A percentile compares a stretch with the other conserved stretches of the same genome.
Conservation (phyloP, 1,140 invertebrate genomes). For the Platorchestia sp. region DNA sequence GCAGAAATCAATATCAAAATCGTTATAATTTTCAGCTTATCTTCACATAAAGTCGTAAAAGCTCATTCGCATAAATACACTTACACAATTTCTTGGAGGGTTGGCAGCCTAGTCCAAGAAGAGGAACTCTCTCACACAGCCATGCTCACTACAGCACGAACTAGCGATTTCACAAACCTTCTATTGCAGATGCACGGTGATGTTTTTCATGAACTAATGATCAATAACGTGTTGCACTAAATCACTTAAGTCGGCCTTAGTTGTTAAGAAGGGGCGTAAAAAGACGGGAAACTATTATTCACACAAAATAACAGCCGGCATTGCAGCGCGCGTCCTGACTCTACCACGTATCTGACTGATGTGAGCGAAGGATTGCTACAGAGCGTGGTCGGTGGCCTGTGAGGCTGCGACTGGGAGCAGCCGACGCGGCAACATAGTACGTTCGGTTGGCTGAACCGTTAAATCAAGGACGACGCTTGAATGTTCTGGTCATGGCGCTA, state of each 20-base stretch:
- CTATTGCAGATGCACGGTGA: not conserved
- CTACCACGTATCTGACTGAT: not conserved
- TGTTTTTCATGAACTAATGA: not conserved
- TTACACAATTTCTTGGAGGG: not conserved
- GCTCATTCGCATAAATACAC: too few species aligned
- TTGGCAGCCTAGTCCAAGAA: not conserved
- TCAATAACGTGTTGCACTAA: not conserved
- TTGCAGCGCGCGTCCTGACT: not conserved
- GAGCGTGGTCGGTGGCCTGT: not conserved
- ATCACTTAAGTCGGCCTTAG: not conserved
- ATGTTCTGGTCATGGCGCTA: not conserved
- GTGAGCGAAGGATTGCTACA: constrained; percentile 11
- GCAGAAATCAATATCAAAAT: not conserved
- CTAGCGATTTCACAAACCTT: not conserved
- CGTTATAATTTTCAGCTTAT: not conserved
- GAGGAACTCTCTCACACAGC: constrained; percentile 5
- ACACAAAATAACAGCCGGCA: not conserved
- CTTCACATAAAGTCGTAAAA: too few species aligned
- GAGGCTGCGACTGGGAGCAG: not conserved
- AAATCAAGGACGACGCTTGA: not conserved
- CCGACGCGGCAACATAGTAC: not conserved
- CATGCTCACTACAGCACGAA: not conserved
- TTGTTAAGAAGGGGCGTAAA: not conserved
- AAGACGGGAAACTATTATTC: not conserved
- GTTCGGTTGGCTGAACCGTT: not conserved